These are phyloP conservation scores for Cairina moschata DNA, from an alignment of 2,113 vertebrate species.

Conservation along the genomic window DNA sequence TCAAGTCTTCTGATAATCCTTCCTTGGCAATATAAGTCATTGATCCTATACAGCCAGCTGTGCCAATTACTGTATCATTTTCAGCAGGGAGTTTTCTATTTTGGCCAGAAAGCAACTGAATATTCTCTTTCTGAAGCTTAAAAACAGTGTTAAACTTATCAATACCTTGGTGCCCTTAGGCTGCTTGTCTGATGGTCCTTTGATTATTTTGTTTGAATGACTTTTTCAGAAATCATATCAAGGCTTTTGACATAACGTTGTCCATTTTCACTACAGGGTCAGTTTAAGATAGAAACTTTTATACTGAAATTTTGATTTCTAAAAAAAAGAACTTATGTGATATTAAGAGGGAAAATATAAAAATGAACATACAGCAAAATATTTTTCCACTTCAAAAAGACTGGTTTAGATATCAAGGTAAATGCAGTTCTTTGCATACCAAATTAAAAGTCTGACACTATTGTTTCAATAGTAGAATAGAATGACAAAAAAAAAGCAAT, in stretches of 20 bases:
- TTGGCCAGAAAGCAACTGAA: not conserved
- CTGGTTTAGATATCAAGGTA: not conserved
- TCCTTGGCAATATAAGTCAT: not conserved
- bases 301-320: not conserved
- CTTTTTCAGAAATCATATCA: not conserved
- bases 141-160: not conserved
- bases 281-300: not conserved
- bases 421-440: not conserved
- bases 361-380: not conserved
- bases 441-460: not conserved
- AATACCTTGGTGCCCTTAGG: not conserved
- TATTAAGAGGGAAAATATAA: not conserved
- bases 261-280: not conserved
- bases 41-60: not conserved
- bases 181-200: not conserved
- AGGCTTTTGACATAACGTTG: not conserved
- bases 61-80: not conserved
- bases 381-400: not conserved
- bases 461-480: not conserved
- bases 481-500: not conserved
- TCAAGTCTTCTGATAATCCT: not conserved
- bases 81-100: not conserved
- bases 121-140: not conserved
- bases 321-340: not conserved
- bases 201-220: not conserved